These are phyloP conservation scores for Hydrocynus forskahlii DNA, from an alignment of 2,797 vertebrate species.

Conservation along the genomic window DNA sequence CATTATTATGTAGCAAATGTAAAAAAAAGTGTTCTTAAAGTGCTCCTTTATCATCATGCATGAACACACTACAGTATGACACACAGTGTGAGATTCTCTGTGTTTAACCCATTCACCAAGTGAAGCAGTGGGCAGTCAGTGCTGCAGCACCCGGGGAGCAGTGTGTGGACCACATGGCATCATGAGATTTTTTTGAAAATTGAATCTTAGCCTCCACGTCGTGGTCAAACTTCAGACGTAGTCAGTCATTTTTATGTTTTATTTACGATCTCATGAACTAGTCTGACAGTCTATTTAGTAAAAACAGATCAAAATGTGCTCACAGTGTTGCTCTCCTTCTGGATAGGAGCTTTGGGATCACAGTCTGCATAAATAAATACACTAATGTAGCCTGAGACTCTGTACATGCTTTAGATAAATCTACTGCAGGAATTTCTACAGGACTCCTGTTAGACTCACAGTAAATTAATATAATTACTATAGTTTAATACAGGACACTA, in stretches of 20 bases:
- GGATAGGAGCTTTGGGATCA: background rate
- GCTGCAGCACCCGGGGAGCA: too few species aligned
- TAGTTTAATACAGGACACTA: background rate
- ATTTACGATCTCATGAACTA: background rate
- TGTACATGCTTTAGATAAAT: background rate
- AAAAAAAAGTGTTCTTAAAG: too few species aligned
- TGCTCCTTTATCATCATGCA: too few species aligned
- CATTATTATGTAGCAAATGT: too few species aligned
- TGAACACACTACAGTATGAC: too few species aligned
- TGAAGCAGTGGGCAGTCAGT: too few species aligned
- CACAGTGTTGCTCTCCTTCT: background rate
- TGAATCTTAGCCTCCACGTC: background rate
- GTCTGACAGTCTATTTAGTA: background rate
- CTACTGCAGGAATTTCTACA: background rate
- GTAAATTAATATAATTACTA: background rate
- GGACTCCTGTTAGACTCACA: background rate
- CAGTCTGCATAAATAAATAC: background rate
- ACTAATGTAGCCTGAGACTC: background rate
- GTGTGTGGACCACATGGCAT: background rate
- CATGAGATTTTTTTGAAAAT: constrained; percentile 10
- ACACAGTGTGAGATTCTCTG: too few species aligned
- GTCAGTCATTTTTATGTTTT: background rate
- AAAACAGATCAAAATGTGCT: background rate
- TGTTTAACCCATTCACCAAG: too few species aligned
- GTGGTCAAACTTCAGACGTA: background rate